Percentiles rank a stretch among this genome's conserved stretches.
phyloP scores from a whole-genome alignment of 2,797 vertebrate species.

The Labeo calbasu region DNA sequence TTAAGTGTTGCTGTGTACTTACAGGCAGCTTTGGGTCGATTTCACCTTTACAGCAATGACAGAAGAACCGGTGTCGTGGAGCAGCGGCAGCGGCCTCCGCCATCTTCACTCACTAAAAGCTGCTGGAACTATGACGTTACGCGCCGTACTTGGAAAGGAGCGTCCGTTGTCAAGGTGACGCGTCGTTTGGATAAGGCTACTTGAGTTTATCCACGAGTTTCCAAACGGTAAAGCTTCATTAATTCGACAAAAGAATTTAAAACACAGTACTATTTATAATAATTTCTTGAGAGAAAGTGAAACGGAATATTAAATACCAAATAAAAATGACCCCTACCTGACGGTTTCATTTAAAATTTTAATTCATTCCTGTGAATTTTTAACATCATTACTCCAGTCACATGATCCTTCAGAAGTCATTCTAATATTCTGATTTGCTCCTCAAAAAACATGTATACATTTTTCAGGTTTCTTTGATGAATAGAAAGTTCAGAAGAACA shows the following conservation, averaged over 20 bases:
- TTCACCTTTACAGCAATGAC: conserved; percentile 91
- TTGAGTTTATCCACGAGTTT: neutral
- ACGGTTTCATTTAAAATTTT: too few species aligned
- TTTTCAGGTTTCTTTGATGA: too few species aligned
- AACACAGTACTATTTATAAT: neutral
- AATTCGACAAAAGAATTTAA: neutral
- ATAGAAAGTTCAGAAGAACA: too few species aligned
- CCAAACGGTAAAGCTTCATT: neutral
- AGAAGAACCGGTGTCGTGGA: conserved; percentile 87
- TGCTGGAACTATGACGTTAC: conserved; percentile 63
- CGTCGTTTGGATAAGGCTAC: neutral
- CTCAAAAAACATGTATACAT: too few species aligned
- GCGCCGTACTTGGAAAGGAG: conserved; percentile 63
- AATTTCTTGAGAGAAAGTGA: neutral
- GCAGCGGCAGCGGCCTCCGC: conserved; percentile 84
- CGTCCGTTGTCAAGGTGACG: conserved; percentile 40
- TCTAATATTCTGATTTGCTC: too few species aligned
- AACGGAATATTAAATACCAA: neutral
- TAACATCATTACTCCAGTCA: too few species aligned
- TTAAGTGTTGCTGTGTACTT: conserved; percentile 66
- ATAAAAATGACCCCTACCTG: neutral
- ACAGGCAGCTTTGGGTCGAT: conserved; percentile 90
- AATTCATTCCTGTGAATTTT: too few species aligned
- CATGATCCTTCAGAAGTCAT: too few species aligned
- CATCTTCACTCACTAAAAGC: conserved; percentile 77